Base-by-base conservation (phyloP, 2,888 invertebrate species). In the Drosophila hawaiiensis region DNA sequence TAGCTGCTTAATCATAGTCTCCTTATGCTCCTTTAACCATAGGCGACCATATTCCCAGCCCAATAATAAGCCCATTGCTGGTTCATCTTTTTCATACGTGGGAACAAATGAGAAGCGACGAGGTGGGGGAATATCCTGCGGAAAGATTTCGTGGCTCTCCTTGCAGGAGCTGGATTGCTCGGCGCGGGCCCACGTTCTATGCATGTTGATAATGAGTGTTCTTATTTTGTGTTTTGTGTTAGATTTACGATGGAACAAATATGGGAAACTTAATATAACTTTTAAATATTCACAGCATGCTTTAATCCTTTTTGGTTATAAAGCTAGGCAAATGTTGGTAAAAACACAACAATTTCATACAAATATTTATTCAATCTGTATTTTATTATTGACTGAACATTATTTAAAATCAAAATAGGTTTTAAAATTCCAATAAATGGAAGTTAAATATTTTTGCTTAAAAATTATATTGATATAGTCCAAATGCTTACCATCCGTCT, bases 21-120 rank as follows among this genome's bases (percentile, higher is more conserved):
- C 43, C 16, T 64, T 66, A 12, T 74, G 79, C 49, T 79, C 79
- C 54, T 82, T 64, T 12, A 79, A 10, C 79, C 79, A 79, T 0
- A 55, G 41, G 0, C 79, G 79, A 3, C 79, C 79, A 5, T 82
- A 79, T 12, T 79, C 79, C 82, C 79, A 82, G 29, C 82, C 79
- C 58, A 79, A 25, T 14, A 79, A 4, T 14, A 79, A n/a, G 0
- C 79, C 37, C 60, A 79, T 79, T 14, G 74, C 16, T 1, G 79
- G 82, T 2, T 33, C 14, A 3, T 73, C 82, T 0, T 62, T 78
- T 4, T 64, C 75, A 10, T 37, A 79, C 0, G 79, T 64, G 1
- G 79, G 52, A 0, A 39, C 16, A 39, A 79, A 79, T 1, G n/a
- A 4, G 25, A 41, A 10, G 1, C 55, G 58, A 0, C 52, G 66